Evolutionary conservation across 2,797 vertebrate species (phyloP).

Genomic region (Pseudochaenichthys georgianus): DNA sequence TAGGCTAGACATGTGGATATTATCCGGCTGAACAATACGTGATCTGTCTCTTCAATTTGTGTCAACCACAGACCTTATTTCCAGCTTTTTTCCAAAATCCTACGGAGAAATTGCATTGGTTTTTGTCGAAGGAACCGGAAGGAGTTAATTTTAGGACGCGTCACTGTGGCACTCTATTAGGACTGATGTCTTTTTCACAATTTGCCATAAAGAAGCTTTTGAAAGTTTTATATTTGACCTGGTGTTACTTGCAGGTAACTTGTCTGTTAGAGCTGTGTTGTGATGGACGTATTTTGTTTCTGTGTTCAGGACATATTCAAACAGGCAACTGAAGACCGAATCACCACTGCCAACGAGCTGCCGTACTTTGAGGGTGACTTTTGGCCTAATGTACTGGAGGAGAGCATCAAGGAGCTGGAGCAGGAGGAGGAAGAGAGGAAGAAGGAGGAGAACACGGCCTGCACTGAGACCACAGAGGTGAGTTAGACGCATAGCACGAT

Average conservation of each 20-base stretch:
- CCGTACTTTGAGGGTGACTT: conserved; percentile 99
- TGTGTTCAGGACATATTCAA: conserved; percentile 95
- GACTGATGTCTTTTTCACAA: too few relatives aligned
- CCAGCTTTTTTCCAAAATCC: too few relatives aligned
- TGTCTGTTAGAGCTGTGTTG: neutral
- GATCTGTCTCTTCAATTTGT: too few relatives aligned
- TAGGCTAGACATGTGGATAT: too few relatives aligned
- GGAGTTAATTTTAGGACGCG: too few relatives aligned
- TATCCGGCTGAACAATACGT: too few relatives aligned
- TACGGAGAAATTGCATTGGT: too few relatives aligned
- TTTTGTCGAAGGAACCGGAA: too few relatives aligned
- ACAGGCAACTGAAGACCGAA: conserved; percentile 96
- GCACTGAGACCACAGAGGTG: conserved; percentile 94
- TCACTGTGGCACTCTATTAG: neutral
- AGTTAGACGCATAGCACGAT: conserved; percentile 24
- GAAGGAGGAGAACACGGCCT: conserved; percentile 96
- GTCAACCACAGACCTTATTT: too few relatives aligned
- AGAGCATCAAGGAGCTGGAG: conserved; percentile 98
- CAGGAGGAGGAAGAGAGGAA: conserved; percentile 99
- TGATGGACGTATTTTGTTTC: conserved; percentile 32
- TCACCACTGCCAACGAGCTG: conserved; percentile 97
- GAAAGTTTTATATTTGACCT: too few relatives aligned
- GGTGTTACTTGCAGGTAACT: too few relatives aligned
- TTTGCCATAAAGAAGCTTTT: too few relatives aligned
- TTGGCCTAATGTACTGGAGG: conserved; percentile 98